A percentile compares a stretch with the other conserved stretches of the same genome.
Evolutionary conservation across 2,888 invertebrate genomes (phyloP).

Genomic region (Hypomecis atomaria): DNA sequence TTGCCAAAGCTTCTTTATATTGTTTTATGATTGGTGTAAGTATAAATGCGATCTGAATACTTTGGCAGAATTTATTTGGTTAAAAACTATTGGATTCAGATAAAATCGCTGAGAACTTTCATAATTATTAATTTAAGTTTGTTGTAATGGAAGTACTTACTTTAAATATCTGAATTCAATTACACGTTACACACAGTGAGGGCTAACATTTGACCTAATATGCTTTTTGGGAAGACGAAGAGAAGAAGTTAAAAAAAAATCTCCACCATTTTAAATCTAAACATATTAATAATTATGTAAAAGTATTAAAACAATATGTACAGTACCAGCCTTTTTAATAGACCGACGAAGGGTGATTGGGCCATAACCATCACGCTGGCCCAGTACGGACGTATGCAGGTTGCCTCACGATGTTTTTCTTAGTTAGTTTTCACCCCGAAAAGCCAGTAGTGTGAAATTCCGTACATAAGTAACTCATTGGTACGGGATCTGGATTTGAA

Average conservation of each 20-base stretch:
- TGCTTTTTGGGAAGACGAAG: background rate
- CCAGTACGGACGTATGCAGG: too few relatives aligned
- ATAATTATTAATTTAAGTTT: background rate
- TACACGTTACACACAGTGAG: slow-evolving; percentile 6
- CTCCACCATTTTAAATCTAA: too few relatives aligned
- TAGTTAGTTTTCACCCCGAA: too few relatives aligned
- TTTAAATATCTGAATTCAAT: slow-evolving; percentile 19
- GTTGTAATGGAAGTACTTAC: background rate
- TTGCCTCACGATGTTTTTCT: too few relatives aligned
- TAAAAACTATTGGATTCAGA: slow-evolving; percentile 25
- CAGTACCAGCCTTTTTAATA: too few relatives aligned
- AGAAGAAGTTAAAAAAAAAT: background rate
- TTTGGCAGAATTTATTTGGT: slow-evolving; percentile 28
- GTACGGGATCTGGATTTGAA: too few relatives aligned
- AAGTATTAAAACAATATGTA: too few relatives aligned
- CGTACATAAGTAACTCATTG: too few relatives aligned
- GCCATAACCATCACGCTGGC: too few relatives aligned
- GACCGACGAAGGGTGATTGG: too few relatives aligned
- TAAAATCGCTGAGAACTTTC: background rate
- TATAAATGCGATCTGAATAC: background rate
- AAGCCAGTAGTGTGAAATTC: too few relatives aligned
- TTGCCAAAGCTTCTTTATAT: slow-evolving; percentile 21
- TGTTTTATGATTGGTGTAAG: background rate
- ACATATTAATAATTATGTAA: too few relatives aligned
- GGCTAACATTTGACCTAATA: slow-evolving; percentile 11